Evolutionary conservation across 2,888 invertebrate genomes (phyloP).

Genomic region (Nasonia oneida): DNA sequence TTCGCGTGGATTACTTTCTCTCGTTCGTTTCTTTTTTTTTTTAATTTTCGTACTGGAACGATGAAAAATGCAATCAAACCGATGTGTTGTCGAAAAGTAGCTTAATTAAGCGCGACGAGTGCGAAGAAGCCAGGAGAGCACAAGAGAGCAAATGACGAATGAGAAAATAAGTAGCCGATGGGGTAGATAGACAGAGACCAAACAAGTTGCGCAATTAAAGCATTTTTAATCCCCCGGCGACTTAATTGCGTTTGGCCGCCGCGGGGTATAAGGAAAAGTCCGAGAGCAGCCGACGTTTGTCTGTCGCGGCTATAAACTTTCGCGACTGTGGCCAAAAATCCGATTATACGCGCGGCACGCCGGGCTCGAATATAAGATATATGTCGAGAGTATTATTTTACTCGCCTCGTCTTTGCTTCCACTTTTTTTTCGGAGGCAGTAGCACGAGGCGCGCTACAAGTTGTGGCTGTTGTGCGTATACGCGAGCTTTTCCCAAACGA

Average conservation of each 20-base stretch:
- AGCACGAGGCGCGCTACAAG: too few relatives aligned
- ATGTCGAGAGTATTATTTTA: neutral
- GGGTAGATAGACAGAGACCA: constrained; percentile 55
- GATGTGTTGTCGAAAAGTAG: neutral
- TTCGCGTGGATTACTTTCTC: neutral
- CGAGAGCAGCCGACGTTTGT: neutral
- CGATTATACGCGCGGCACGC: constrained; percentile 53
- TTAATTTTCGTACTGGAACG: too few relatives aligned
- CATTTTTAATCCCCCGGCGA: constrained; percentile 67
- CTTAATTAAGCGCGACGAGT: neutral
- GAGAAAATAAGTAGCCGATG: constrained; percentile 12
- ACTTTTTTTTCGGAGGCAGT: neutral
- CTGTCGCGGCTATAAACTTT: constrained; percentile 23
- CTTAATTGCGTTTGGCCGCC: constrained; percentile 71
- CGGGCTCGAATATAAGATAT: neutral
- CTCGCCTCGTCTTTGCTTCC: neutral
- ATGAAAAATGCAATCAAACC: too few relatives aligned
- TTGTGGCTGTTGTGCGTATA: too few relatives aligned
- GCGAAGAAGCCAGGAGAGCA: neutral
- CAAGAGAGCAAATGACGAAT: constrained; percentile 5
- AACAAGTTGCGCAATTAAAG: constrained; percentile 73
- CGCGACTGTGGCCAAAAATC: constrained; percentile 32
- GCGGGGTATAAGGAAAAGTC: constrained; percentile 4
- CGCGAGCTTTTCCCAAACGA: too few relatives aligned
- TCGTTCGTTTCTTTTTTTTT: neutral